Evolutionary conservation across 2,888 invertebrate genomes (phyloP).

Genomic region (Oscheius sp.): DNA sequence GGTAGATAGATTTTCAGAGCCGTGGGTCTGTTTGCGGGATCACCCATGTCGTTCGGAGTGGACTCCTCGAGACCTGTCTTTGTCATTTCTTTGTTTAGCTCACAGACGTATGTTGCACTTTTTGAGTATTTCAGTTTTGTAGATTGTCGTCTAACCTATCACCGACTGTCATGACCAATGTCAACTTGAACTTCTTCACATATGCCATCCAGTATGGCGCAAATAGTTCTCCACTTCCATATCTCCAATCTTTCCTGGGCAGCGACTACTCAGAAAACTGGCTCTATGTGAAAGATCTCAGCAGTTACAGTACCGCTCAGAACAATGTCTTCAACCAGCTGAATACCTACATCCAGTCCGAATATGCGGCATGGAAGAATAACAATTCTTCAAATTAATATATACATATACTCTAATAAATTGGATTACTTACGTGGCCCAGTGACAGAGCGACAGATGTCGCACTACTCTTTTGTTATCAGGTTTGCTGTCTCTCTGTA

Average conservation of each 20-base stretch:
- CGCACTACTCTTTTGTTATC: neutral
- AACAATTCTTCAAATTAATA: neutral
- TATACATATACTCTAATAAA: too few relatives aligned
- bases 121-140: too few relatives aligned
- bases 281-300: constrained; percentile 18
- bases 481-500: too few relatives aligned
- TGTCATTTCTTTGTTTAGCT: constrained; percentile 17
- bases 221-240: constrained; percentile 7
- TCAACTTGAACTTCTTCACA: constrained; percentile 37
- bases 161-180: neutral
- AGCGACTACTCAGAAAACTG: constrained; percentile 27
- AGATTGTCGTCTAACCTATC: constrained; percentile 23
- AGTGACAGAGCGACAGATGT: too few relatives aligned
- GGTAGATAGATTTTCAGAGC: constrained; percentile 20
- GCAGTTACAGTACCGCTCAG: neutral
- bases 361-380: constrained; percentile 13
- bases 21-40: constrained; percentile 11
- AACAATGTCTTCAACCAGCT: constrained; percentile 15
- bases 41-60: constrained; percentile 15
- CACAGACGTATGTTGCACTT: constrained; percentile 24
- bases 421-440: too few relatives aligned
- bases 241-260: constrained; percentile 32
- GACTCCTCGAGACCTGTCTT: constrained; percentile 7
- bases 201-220: constrained; percentile 30
- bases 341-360: constrained; percentile 32